Percentiles rank a stretch among this genome's conserved stretches.
These are phyloP conservation scores for Carollia perspicillata DNA, from an alignment of 2,113 vertebrate species.

Conservation along the genomic window DNA sequence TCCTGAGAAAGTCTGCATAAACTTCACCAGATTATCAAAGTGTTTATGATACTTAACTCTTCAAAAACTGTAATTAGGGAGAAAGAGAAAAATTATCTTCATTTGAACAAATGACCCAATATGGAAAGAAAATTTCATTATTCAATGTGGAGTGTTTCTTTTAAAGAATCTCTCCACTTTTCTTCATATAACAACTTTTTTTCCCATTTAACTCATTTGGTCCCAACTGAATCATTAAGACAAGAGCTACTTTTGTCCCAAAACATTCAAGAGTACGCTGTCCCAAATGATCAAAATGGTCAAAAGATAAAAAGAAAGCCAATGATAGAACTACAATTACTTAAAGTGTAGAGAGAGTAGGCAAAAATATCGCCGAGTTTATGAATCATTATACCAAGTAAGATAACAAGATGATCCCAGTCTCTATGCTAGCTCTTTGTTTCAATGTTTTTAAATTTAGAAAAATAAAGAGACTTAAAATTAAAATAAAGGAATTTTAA, in stretches of 20 bases:
- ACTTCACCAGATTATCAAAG: neutral
- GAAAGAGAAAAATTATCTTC: constrained; percentile 20
- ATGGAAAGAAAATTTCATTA: neutral
- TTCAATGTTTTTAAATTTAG: neutral
- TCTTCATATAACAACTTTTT: neutral
- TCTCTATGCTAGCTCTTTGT: neutral
- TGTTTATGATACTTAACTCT: neutral
- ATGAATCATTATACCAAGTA: neutral
- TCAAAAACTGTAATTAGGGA: neutral
- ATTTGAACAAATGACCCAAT: neutral
- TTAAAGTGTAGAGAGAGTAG: neutral
- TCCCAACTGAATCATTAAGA: neutral
- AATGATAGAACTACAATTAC: neutral
- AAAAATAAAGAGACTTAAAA: neutral
- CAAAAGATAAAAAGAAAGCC: neutral
- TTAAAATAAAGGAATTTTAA: neutral
- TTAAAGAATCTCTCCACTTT: neutral
- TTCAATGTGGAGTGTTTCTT: neutral
- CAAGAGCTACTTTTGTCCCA: neutral
- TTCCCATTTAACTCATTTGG: neutral
- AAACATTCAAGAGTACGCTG: neutral
- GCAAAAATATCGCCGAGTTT: neutral
- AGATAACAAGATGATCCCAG: neutral
- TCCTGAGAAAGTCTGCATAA: neutral
- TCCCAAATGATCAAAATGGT: neutral